Percentiles rank a stretch among this genome's conserved stretches.
Evolutionary conservation across 2,113 vertebrate species (phyloP).

Genomic region (Spermophilus dauricus): DNA sequence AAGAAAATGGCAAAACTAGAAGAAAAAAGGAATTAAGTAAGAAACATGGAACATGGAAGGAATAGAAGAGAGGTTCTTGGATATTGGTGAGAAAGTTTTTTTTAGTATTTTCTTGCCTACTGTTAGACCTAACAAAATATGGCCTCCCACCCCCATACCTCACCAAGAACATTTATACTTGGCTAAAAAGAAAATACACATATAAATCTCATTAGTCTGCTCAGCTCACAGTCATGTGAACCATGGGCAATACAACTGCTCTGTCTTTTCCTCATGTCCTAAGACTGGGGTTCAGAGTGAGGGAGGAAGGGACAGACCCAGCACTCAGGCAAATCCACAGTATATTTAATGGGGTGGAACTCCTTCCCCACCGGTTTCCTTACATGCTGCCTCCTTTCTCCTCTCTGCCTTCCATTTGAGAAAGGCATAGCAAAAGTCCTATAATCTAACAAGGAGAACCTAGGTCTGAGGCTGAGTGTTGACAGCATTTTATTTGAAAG

Average conservation of each 20-base stretch:
- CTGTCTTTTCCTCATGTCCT: neutral
- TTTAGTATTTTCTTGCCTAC: neutral
- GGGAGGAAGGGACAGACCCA: neutral
- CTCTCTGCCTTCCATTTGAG: neutral
- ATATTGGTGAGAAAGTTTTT: neutral
- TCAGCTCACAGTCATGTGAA: neutral
- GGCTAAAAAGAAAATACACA: neutral
- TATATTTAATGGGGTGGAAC: neutral
- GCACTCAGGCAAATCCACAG: neutral
- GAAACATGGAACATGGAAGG: neutral
- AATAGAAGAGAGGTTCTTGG: neutral
- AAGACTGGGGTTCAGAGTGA: neutral
- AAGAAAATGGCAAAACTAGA: conserved; percentile 56
- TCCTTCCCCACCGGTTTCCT: neutral
- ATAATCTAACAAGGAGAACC: neutral
- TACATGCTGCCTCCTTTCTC: neutral
- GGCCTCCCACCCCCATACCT: neutral
- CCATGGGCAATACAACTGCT: neutral
- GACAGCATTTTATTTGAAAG: neutral
- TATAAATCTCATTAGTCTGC: neutral
- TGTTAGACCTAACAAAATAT: neutral
- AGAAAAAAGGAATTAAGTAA: conserved; percentile 55
- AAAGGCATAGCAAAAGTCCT: conserved; percentile 1
- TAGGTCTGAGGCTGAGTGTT: neutral
- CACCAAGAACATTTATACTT: neutral